Evolutionary conservation across 2,888 invertebrate species (phyloP), one percentile per base, ranked within the genome.

Genomic region (Dryobotodes eremita): DNA sequence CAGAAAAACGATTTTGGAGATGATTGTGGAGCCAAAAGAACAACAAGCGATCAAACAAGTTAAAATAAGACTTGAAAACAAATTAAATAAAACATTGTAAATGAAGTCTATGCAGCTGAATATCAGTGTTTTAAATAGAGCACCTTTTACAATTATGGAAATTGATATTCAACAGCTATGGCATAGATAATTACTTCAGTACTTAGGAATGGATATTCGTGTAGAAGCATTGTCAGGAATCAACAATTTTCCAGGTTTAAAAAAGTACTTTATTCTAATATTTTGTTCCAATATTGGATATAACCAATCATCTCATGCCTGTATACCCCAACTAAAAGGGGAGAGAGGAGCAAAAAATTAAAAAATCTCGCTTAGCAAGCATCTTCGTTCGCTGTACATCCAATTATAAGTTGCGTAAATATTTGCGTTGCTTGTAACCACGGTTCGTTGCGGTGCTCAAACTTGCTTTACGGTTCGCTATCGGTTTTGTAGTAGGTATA

Each of bases 361-460:
- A 88, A 90, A 91, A 92, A 91, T 86, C 87, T 85, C 88, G 90
- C 89, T 85, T 83, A 64, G 83, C 87, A 87, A 91, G 88, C 92
- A 89, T 92, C 92, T 91, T 91, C 86, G 77, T 78, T 76, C 78
- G 73, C 87, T 87, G 88, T 89, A 85, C 89, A 94, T 93, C 93
- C 95, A 95, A 95, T 95, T 95, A 95, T 94, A 94, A 92, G 90
- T 90, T 83, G 88, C 57, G 91, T 91, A 91, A 95, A 95, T 94
- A 94, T 95, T 95, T 92, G 89, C 89, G 50, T 57, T 72, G 84
- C 85, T 83, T 86, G 84, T 89, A 86, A 74, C 82, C 83, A 76
- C 70, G 80, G 68, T 6, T 62, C 65, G 46, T 75, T 62, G 80
- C 48, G 92, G 50, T 84, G 72, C 88, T 90, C 92, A 90, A 92